Conservation (phyloP, 2,888 invertebrate genomes). For the Dasypogon diadema region DNA sequence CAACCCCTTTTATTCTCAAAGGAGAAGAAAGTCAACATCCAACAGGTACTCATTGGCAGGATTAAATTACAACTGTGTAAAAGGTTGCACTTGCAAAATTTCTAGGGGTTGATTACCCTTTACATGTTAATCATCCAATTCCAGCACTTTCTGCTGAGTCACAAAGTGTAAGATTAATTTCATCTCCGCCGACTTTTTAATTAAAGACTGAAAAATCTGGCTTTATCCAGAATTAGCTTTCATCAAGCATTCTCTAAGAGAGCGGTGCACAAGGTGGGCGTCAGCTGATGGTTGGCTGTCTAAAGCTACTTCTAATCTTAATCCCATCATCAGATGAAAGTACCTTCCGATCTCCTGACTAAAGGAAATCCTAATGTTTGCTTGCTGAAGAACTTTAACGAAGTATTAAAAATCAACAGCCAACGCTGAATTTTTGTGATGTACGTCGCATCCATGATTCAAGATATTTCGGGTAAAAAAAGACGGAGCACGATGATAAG, state of each 20-base stretch:
- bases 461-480: constrained; percentile 7
- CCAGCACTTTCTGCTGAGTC: constrained; percentile 10
- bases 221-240: neutral
- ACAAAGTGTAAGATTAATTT: constrained; percentile 14
- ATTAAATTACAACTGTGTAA: neutral
- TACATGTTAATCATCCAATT: neutral
- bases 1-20: neutral
- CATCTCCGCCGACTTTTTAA: neutral
- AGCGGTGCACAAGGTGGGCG: too few relatives aligned
- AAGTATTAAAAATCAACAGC: neutral
- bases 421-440: neutral
- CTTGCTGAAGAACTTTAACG: neutral
- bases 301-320: too few relatives aligned
- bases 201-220: constrained; percentile 33
- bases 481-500: neutral
- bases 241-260: neutral
- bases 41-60: constrained; percentile 21
- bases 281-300: too few relatives aligned
- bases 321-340: too few relatives aligned
- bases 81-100: neutral
- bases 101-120: neutral
- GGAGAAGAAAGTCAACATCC: neutral
- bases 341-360: too few relatives aligned
- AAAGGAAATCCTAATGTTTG: too few relatives aligned
- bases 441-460: neutral